Percentiles rank a stretch among this genome's conserved stretches.
These are phyloP conservation scores for Garra rufa DNA, from an alignment of 2,113 vertebrate species.

Conservation along the genomic window DNA sequence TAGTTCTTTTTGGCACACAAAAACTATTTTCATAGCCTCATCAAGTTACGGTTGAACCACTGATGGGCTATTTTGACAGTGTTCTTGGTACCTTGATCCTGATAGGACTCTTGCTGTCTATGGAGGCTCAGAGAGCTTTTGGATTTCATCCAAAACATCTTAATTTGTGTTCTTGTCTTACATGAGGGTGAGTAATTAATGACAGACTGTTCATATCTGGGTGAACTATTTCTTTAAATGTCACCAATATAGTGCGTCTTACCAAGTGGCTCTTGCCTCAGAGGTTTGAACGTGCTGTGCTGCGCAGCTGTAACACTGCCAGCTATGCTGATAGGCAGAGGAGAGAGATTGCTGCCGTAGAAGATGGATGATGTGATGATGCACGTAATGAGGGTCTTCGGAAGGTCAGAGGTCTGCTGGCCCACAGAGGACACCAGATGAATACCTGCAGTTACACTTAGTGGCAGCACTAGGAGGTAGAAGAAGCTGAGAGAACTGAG, in stretches of 20 bases:
- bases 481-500: slow-evolving; percentile 82
- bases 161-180: too few relatives aligned
- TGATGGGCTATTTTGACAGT: too few relatives aligned
- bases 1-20: too few relatives aligned
- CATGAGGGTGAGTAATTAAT: too few relatives aligned
- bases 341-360: slow-evolving; percentile 81
- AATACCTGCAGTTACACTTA: slow-evolving; percentile 85
- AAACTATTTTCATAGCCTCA: too few relatives aligned
- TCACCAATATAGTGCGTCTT: slow-evolving; percentile 27
- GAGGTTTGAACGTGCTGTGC: slow-evolving; percentile 75
- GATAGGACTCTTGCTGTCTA: too few relatives aligned
- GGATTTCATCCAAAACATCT: too few relatives aligned
- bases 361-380: slow-evolving; percentile 84
- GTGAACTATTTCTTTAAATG: neutral
- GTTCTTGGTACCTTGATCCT: too few relatives aligned
- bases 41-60: too few relatives aligned
- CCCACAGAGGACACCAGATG: slow-evolving; percentile 85
- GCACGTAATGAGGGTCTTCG: slow-evolving; percentile 75
- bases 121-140: too few relatives aligned
- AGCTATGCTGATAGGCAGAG: slow-evolving; percentile 84
- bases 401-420: slow-evolving; percentile 81
- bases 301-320: slow-evolving; percentile 80
- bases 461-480: slow-evolving; percentile 82
- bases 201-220: too few relatives aligned
- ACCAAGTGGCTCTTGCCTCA: slow-evolving; percentile 65